Evolutionary conservation across 37 sponge, comb jelly and placozoan species (phyloP), one percentile per base, ranked within the genome.

Genomic region (Halichondria panicea): DNA sequence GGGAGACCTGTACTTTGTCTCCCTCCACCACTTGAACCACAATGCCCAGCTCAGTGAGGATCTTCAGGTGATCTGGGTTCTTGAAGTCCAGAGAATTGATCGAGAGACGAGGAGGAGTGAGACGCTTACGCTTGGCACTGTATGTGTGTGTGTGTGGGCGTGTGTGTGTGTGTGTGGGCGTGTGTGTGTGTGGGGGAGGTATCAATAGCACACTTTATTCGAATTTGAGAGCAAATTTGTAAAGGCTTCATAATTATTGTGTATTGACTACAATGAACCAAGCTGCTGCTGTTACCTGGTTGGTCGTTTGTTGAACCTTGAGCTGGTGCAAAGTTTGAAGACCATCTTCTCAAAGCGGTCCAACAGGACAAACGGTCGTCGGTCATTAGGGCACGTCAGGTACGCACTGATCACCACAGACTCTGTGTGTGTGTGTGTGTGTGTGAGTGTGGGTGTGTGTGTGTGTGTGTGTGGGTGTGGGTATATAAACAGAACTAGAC

Each of bases 11-110:
- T 24, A 88, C 53, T 32, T 39, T 56, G 5, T 83, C 89, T 9
- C 77, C 83, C 4, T 34, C 15, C 34, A 76, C 39, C 30, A 55
- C 24, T 50, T 81, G 43, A 7, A 88, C 62, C 33, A 81, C 28
- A 32, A 88, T 88, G 18, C 89, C 89, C 89, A 88, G 40, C 35
- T 81, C 78, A 15, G 33, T 63, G 9, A 88, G 60, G 28, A 53
- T 52, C 3, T 55, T 35, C 41, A 81, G 18, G 59, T 88, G 89
- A n/a, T 88, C 83, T 6, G 8, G 40, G 25, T 76, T 76, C 31
- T 52, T 71, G 45, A 88, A 77, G 69, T 88, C 83, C 34, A 88
- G 44, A 0, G 36, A 73, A 60, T 66, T 32, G 38, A 73, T 28
- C 4, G 43, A 32, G 70, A 86, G 69, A 4, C 74, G 66, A 42